These are phyloP conservation scores for Neodontobutis hainanensis DNA, from an alignment of 2,113 vertebrate genomes.

Conservation along the genomic window DNA sequence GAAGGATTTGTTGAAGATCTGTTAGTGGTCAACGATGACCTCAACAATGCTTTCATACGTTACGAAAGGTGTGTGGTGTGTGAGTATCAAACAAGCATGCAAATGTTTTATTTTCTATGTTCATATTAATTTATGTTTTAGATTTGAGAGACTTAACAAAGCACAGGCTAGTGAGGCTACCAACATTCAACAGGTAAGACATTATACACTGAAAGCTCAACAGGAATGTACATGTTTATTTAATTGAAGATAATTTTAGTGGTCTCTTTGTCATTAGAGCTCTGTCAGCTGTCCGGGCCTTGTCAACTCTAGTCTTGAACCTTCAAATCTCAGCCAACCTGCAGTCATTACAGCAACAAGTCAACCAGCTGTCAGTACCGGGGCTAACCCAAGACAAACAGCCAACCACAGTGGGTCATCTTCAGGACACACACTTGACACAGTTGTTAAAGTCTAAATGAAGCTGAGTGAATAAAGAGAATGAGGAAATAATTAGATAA, in stretches of 20 bases:
- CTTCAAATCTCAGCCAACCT: conserved; percentile 65
- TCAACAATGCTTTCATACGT: conserved; percentile 93
- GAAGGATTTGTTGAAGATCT: conserved; percentile 91
- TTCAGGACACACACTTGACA: neutral
- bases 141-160: conserved; percentile 90
- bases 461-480: no score
- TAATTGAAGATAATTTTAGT: neutral
- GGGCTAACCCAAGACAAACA: conserved; percentile 72
- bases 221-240: neutral
- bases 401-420: conserved; percentile 81
- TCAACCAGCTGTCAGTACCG: conserved; percentile 51
- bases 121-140: conserved; percentile 54
- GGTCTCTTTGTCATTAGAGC: conserved; percentile 32
- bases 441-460: neutral
- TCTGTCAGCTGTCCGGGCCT: conserved; percentile 56
- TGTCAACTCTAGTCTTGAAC: conserved; percentile 75
- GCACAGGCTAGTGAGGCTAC: conserved; percentile 66
- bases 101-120: neutral
- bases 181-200: conserved; percentile 61
- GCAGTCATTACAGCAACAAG: conserved; percentile 62
- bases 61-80: conserved; percentile 81
- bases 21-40: conserved; percentile 92
- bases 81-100: neutral
- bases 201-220: neutral
- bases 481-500: no score